phyloP scores from a whole-genome alignment of 30 jellyfish, hydroid and myxozoan species.

The Hydra vulgaris region DNA sequence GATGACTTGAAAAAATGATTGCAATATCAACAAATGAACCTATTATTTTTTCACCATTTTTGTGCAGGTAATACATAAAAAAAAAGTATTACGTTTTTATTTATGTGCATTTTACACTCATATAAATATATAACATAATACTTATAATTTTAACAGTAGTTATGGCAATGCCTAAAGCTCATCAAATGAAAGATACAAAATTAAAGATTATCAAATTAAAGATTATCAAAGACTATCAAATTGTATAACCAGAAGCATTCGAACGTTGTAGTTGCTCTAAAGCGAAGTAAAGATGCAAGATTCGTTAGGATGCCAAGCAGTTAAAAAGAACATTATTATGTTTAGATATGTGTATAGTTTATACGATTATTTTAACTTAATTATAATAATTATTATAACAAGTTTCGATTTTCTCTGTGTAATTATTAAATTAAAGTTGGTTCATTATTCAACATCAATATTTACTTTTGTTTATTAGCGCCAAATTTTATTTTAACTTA shows the following conservation, averaged over 20 bases:
- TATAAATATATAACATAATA: background rate
- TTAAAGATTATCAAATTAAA: no score
- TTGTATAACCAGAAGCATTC: background rate
- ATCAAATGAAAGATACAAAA: background rate
- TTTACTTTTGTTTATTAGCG: background rate
- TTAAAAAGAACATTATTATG: background rate
- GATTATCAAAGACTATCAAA: background rate
- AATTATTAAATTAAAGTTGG: background rate
- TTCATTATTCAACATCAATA: background rate
- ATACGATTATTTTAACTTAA: background rate
- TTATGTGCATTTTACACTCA: background rate
- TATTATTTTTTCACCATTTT: background rate
- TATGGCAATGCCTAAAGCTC: background rate
- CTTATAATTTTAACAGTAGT: background rate
- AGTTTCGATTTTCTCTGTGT: background rate
- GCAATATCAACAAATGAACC: background rate
- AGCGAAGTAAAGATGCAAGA: background rate
- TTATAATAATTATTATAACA: background rate
- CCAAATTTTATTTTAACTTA: background rate
- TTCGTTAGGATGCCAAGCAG: background rate
- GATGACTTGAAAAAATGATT: background rate
- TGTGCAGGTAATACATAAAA: background rate
- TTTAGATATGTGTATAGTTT: background rate
- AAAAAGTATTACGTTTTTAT: background rate
- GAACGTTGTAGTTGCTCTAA: background rate